These are phyloP conservation scores for Pipistrellus pipistrellus DNA, from an alignment of 2,797 vertebrate genomes.

Conservation along the genomic window DNA sequence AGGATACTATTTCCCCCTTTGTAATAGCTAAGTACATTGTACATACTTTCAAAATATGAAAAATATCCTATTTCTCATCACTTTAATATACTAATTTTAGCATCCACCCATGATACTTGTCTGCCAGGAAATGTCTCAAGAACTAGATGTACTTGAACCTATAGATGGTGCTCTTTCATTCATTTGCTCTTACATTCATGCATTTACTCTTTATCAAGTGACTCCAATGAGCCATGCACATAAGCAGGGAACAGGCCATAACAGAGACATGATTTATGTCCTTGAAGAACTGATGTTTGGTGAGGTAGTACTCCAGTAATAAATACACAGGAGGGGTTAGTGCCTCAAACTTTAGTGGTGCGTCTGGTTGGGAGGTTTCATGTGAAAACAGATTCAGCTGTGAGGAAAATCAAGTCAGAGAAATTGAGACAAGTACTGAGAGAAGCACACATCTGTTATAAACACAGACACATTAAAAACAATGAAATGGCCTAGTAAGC, in stretches of 20 bases:
- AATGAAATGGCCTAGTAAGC: not conserved
- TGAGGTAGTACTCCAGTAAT: not conserved
- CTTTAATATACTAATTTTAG: not conserved
- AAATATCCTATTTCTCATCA: slow-evolving; percentile 6
- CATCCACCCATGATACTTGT: not conserved
- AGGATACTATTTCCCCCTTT: not conserved
- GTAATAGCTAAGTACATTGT: not conserved
- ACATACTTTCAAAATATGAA: not conserved
- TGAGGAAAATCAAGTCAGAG: not conserved
- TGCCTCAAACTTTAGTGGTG: not conserved
- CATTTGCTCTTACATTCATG: not conserved
- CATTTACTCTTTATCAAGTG: not conserved
- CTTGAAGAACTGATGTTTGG: not conserved
- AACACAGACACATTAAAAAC: not conserved
- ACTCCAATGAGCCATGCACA: not conserved
- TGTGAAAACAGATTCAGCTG: not conserved
- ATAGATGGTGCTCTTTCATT: not conserved
- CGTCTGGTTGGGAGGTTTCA: not conserved
- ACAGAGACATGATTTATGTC: not conserved
- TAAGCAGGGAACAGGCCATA: not conserved
- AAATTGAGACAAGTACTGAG: not conserved
- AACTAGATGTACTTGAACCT: not conserved
- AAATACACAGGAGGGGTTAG: not conserved
- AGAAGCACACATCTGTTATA: not conserved
- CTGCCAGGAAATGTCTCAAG: not conserved